phyloP scores from a whole-genome alignment of 2,113 vertebrate genomes.

The Lepisosteus osseus region DNA sequence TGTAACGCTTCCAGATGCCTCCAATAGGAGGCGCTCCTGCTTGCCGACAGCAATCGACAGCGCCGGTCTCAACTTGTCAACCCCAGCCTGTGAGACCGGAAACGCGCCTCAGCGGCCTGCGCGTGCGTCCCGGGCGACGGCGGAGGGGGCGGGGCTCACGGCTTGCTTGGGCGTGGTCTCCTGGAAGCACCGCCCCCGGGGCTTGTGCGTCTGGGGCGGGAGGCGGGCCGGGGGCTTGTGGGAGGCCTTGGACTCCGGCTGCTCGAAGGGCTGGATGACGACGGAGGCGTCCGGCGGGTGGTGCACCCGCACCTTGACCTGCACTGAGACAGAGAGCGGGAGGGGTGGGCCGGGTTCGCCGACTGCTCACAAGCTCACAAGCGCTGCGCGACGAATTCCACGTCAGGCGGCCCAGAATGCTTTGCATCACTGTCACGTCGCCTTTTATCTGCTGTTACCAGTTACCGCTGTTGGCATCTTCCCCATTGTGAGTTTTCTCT shows the following conservation, averaged over 20 bases:
- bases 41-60: too few species aligned
- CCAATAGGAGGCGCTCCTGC: too few species aligned
- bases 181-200: slow-evolving; percentile 88
- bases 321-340: slow-evolving; percentile 58
- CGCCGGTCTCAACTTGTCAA: too few species aligned
- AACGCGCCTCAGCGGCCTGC: background rate
- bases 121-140: background rate
- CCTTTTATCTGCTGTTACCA: too few species aligned
- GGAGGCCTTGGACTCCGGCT: slow-evolving; percentile 60
- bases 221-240: slow-evolving; percentile 58
- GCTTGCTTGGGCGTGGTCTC: slow-evolving; percentile 87
- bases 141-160: slow-evolving; percentile 57
- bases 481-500: too few species aligned
- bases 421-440: too few species aligned
- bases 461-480: too few species aligned
- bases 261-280: slow-evolving; percentile 77
- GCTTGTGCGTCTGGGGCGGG: slow-evolving; percentile 72
- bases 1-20: too few species aligned
- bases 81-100: too few species aligned
- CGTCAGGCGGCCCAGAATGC: background rate
- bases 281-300: slow-evolving; percentile 80
- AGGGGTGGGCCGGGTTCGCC: background rate
- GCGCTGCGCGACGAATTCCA: background rate
- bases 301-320: slow-evolving; percentile 81
- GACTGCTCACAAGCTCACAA: background rate